phyloP scores from a whole-genome alignment of 2,797 vertebrate species.

The Catharus ustulatus region DNA sequence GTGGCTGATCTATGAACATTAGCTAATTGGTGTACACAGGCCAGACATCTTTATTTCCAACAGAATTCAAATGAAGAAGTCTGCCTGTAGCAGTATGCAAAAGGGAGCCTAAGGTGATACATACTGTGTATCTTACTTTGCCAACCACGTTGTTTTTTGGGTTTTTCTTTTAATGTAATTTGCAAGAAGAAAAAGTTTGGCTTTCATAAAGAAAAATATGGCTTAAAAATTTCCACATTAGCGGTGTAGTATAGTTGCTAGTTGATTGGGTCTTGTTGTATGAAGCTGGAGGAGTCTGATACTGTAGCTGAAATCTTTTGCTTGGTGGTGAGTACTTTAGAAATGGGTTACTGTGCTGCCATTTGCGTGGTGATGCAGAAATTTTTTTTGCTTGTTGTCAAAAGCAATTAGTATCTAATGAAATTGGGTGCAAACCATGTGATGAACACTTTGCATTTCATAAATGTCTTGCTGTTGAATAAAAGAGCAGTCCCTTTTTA shows the following conservation, averaged over 20 bases:
- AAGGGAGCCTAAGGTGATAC: neutral
- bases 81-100: neutral
- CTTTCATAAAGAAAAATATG: neutral
- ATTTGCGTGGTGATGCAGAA: neutral
- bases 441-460: neutral
- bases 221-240: neutral
- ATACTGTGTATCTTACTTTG: neutral
- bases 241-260: neutral
- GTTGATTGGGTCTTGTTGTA: neutral
- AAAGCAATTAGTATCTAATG: neutral
- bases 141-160: neutral
- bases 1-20: neutral
- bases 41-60: neutral
- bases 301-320: neutral
- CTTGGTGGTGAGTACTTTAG: neutral
- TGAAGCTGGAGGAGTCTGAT: neutral
- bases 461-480: neutral
- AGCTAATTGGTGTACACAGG: neutral
- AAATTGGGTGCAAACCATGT: neutral
- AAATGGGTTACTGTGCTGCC: neutral
- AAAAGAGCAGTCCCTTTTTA: neutral
- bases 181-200: neutral
- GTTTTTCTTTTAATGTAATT: neutral
- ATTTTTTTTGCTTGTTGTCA: neutral
- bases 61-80: neutral